Evolutionary conservation across 2,888 invertebrate genomes (phyloP), one percentile per base, ranked within the genome.

Genomic region (Cyclophora punctaria): DNA sequence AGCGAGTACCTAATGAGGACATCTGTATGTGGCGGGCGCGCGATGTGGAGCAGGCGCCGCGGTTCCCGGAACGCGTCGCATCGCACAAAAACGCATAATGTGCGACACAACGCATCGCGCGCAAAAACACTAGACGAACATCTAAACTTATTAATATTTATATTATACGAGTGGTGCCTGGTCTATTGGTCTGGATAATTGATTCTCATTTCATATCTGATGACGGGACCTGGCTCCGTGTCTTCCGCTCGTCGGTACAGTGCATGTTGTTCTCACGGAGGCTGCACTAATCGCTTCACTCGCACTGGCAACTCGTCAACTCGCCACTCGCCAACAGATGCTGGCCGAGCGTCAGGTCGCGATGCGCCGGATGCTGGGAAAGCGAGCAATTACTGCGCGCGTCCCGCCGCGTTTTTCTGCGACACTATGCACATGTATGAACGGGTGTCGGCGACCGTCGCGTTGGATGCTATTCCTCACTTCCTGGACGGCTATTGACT

Each of bases 361-460:
- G 4, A 4, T 1, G 4, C 37, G 37, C 37, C 37, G 37, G 37
- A 37, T 5, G 59, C 69, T 75, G 77, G 69, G 75, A 78, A 73
- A 71, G 48, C 67, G 62, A 53, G 60, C 75, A 69, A 74, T 75
- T 73, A 73, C 66, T 48, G 52, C 64, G 66, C 57, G 60, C 59
- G 59, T 52, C 63, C 58, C 72, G 77, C 71, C 71, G 72, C 69
- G 75, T 78, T 80, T 80, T 81, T 79, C 64, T 59, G 42, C 44
- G 48, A 35, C 37, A 37, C 37, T 56, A 78, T 79, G 72, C 75
- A 81, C 71, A 80, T 81, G 73, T 65, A 80, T 77, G 75, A 76
- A 66, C 4, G 46, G 43, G 57, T 62, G 62, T 60, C 59, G 52
- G 46, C 57, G 56, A 52, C 56, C 49, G 47, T 20, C 20, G 41